Base-by-base conservation (phyloP, 2,888 invertebrate species). In the Pediacus dermestoides region DNA sequence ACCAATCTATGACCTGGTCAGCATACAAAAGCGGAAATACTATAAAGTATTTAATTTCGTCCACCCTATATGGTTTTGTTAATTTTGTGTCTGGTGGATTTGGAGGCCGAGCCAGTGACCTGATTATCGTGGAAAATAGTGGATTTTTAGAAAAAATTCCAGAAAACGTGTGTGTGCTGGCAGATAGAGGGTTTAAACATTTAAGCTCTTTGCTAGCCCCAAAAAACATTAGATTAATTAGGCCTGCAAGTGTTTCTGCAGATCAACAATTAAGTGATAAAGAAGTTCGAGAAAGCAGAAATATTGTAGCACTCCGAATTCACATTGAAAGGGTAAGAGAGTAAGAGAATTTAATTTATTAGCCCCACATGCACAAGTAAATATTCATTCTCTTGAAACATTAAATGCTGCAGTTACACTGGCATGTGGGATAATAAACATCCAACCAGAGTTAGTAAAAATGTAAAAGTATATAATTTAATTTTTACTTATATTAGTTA, bases 1-100 rank as follows among this genome's bases (percentile, higher is more conserved):
- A 60, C 28, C 63, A 64, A 48, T 30, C 61, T 15, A 13, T 63
- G 0, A 48, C 63, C 2, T 67, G 65, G 66, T 66, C 66, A 12
- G 58, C 61, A 3, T 62, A 63, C 16, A 51, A 54, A 35, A 42
- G 45, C 4, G 43, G 47, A 15, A 55, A 55, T 25, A 58, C 52
- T 3, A 10, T 47, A 16, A 46, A 43, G 16, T 66, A 52, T 39
- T 34, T 56, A 12, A 43, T 59, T 11, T 42, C 50, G 1, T 34
- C 32, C 22, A 56, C 57, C 9, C 51, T 57, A 9, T 42, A 55
- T 37, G 55, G 58, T 2, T 16, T 56, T 1, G 43, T 58, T 2
- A 50, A 42, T 37, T 56, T 45, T 44, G 42, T 57, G 13, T 56
- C 54, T 16, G 30, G 18, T n/a, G 53, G 50, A 4, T 53, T 39